These are phyloP conservation scores for western clawed frog (Xenopus tropicalis) DNA, from an alignment of 2,113 vertebrate genomes.

Conservation along the genomic window DNA sequence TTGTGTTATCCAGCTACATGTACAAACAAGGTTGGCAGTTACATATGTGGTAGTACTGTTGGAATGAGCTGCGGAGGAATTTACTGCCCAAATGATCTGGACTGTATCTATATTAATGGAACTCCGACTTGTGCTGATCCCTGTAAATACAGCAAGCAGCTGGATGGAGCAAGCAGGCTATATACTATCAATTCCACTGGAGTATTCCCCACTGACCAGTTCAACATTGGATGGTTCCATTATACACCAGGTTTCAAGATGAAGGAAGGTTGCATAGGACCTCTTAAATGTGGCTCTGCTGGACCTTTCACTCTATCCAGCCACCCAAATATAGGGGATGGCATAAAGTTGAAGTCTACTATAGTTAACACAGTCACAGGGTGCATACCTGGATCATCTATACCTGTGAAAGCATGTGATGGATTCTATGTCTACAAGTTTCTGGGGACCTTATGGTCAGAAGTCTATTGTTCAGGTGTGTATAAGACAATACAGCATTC, in stretches of 20 bases:
- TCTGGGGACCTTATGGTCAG: not conserved
- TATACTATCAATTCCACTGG: constrained; percentile 13
- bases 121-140: not conserved
- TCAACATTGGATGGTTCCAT: constrained; percentile 20
- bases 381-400: constrained; percentile 5
- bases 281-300: constrained; percentile 23
- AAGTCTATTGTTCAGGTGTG: constrained; percentile 39
- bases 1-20: constrained; percentile 21
- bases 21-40: constrained; percentile 11
- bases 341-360: not conserved
- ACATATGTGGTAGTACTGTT: constrained; percentile 5
- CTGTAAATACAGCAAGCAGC: not conserved
- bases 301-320: not conserved
- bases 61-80: not conserved
- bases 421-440: constrained; percentile 31
- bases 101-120: not conserved
- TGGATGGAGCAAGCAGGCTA: constrained; percentile 17
- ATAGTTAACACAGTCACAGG: not conserved
- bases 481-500: no score
- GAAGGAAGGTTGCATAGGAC: constrained; percentile 14
- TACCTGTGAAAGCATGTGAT: constrained; percentile 18
- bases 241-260: not conserved
- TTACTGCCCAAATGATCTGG: constrained; percentile 15
- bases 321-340: not conserved
- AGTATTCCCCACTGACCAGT: constrained; percentile 19